Percentiles rank a stretch among this genome's conserved stretches.
Conservation (phyloP, 2,113 vertebrate genomes). For the Polypterus bichir region DNA sequence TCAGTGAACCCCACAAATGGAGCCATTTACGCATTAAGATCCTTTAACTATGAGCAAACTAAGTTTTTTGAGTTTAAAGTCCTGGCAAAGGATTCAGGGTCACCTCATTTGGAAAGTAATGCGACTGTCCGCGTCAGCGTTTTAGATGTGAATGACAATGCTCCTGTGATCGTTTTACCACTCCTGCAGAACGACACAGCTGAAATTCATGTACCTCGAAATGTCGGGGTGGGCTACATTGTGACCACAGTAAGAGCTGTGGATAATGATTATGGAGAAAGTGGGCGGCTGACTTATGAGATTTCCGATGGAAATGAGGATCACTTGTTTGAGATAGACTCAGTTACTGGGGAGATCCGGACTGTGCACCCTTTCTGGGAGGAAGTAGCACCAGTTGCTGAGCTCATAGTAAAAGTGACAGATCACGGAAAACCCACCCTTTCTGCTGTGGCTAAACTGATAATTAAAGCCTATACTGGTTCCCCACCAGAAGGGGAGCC, state of each 20-base stretch:
- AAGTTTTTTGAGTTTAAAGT: conserved; percentile 96
- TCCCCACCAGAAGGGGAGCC: conserved; percentile 79
- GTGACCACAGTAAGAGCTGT: conserved; percentile 84
- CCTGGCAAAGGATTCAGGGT: conserved; percentile 84
- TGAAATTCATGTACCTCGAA: conserved; percentile 88
- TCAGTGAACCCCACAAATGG: conserved; percentile 94
- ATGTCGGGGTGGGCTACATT: conserved; percentile 85
- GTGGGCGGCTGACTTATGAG: conserved; percentile 88
- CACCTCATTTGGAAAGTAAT: conserved; percentile 88
- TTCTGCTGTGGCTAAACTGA: conserved; percentile 80
- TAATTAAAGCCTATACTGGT: conserved; percentile 80
- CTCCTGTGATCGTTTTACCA: conserved; percentile 82
- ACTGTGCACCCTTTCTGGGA: conserved; percentile 91
- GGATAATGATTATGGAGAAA: conserved; percentile 93
- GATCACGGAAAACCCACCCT: conserved; percentile 92
- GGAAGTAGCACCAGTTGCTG: conserved; percentile 76
- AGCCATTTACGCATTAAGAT: conserved; percentile 89
- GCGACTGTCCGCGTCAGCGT: conserved; percentile 82
- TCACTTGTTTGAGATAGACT: conserved; percentile 88
- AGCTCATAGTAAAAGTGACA: conserved; percentile 87
- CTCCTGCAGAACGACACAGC: conserved; percentile 88
- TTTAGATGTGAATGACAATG: conserved; percentile 93
- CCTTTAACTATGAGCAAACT: conserved; percentile 95
- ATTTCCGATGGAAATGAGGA: conserved; percentile 94
- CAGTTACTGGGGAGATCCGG: conserved; percentile 80